Conservation (phyloP, 2,888 invertebrate genomes). For the Phasia obesa region DNA sequence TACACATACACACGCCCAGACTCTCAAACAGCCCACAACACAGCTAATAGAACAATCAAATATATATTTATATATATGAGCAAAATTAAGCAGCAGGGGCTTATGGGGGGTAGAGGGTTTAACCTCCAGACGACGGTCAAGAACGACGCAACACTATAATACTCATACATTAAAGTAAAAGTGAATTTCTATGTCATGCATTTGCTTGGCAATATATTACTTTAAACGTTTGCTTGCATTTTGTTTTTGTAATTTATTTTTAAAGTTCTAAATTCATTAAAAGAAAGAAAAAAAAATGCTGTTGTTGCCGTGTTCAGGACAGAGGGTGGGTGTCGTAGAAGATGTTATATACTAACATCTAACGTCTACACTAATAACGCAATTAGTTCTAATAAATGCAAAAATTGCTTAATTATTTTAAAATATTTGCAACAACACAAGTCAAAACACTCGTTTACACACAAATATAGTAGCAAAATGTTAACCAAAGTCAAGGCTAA, state of each 20-base stretch:
- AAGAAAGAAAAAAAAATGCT: background rate
- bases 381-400: background rate
- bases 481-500: conserved; percentile 27
- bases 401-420: conserved; percentile 23
- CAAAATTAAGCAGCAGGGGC: background rate
- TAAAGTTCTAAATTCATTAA: conserved; percentile 35
- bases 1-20: background rate
- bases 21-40: background rate
- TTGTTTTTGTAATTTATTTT: conserved; percentile 32
- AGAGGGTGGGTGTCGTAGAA: conserved; percentile 6
- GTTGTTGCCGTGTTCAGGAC: background rate
- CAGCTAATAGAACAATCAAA: background rate
- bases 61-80: conserved; percentile 22
- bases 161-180: conserved; percentile 71
- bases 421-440: conserved; percentile 26
- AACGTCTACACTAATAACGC: background rate
- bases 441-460: conserved; percentile 12
- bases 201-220: conserved; percentile 40
- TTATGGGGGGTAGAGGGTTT: conserved; percentile 38
- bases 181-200: conserved; percentile 70
- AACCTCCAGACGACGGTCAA: conserved; percentile 67
- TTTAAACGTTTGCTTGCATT: conserved; percentile 25
- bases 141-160: conserved; percentile 69
- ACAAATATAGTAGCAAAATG: conserved; percentile 17
- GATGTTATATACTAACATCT: background rate